Evolutionary conservation across 2,797 vertebrate genomes (phyloP).

Genomic region (Malurus leucopterus): DNA sequence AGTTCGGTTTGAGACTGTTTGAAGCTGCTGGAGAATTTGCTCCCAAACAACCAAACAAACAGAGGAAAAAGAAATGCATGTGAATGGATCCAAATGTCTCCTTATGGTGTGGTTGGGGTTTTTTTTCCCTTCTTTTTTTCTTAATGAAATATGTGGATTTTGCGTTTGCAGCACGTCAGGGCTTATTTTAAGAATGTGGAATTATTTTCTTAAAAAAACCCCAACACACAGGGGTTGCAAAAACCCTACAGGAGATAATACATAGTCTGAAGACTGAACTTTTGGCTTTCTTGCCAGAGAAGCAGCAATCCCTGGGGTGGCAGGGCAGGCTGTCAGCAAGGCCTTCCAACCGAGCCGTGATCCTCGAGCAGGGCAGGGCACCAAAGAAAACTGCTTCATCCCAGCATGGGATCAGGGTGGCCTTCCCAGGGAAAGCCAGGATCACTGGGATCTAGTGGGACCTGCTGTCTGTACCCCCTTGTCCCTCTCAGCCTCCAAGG

Average conservation of each 20-base stretch:
- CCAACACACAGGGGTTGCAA: neutral
- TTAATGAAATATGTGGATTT: neutral
- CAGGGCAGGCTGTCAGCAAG: neutral
- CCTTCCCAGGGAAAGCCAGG: neutral
- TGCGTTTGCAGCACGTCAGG: neutral
- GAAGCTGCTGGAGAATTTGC: neutral
- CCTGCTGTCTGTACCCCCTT: neutral
- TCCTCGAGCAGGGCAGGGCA: neutral
- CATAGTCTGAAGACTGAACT: neutral
- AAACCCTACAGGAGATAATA: neutral
- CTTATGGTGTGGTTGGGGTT: neutral
- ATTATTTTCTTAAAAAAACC: neutral
- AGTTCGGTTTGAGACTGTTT: neutral
- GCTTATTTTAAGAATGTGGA: neutral
- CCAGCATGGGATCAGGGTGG: neutral
- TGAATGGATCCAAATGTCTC: conserved; percentile 30
- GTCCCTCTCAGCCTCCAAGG: neutral
- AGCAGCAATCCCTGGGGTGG: neutral
- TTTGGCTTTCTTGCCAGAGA: neutral
- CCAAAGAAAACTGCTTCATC: neutral
- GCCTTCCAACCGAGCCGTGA: neutral
- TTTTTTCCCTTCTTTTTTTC: neutral
- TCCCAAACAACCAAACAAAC: conserved; percentile 32
- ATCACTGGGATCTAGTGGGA: neutral
- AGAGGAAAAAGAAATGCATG: neutral